Base-by-base conservation (phyloP, 2,888 invertebrate genomes). In the Operophtera brumata region DNA sequence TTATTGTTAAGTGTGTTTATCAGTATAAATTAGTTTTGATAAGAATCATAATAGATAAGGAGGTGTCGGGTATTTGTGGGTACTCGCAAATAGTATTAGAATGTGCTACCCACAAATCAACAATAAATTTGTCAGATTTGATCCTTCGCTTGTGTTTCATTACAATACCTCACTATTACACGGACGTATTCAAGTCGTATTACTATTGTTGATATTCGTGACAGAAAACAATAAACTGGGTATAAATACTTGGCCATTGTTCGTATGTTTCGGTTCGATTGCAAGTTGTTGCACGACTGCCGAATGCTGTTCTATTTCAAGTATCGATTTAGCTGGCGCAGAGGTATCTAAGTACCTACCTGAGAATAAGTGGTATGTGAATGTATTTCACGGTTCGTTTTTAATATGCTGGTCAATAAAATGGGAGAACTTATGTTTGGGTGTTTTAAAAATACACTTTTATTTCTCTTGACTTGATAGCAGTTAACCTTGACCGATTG, bases 171-270 rank as follows among this genome's bases (percentile, higher is more conserved):
- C n/a, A n/a, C n/a, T n/a, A n/a, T n/a, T n/a, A 46, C 41, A 49
- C 47, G 43, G 41, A 32, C 60, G 42, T 58, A 54, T 58, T 56
- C 59, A 52, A 50, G 61, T 56, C 47, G 42, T 45, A 49, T n/a
- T n/a, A n/a, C n/a, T n/a, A n/a, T 48, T 35, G 45, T 28, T 11
- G 34, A 39, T 51, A 56, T 60, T 63, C 62, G 58, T 63, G 62
- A 59, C 61, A 61, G 62, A 60, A 58, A 60, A 58, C 62, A 57
- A 63, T 60, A 61, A 61, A 52, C 56, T 12, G 41, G 51, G 56
- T 51, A 58, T 61, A 62, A 62, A 58, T 62, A 58, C 58, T 59
- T 47, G 39, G 47, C 45, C 30, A 53, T 56, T 62, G 58, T 60
- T 59, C 44, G 54, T 53, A 57, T 47, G 60, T 52, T 47, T 49